A percentile compares a stretch with the other conserved stretches of the same genome.
Conservation (phyloP, 2,113 vertebrate species). For the Sylvilagus bachmani region DNA sequence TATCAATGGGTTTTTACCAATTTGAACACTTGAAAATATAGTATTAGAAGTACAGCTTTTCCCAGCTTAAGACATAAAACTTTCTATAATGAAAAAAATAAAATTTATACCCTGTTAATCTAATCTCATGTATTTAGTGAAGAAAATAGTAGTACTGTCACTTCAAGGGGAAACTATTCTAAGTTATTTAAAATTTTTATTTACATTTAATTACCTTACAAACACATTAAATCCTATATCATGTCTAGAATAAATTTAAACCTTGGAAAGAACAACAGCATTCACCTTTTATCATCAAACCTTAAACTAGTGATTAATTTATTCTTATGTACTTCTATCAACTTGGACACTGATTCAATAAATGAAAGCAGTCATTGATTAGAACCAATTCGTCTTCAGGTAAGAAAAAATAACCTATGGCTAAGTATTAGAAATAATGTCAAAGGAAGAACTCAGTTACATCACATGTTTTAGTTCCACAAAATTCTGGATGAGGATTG, state of each 20-base stretch:
- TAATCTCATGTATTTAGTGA: neutral
- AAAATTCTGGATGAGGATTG: neutral
- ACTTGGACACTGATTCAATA: slow-evolving; percentile 13
- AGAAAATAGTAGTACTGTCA: neutral
- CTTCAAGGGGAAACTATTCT: slow-evolving; percentile 21
- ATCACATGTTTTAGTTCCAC: neutral
- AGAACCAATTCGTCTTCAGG: neutral
- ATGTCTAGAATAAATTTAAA: slow-evolving; percentile 48
- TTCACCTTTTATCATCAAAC: slow-evolving; percentile 52
- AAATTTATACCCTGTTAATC: neutral
- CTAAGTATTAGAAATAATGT: neutral
- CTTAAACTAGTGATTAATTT: slow-evolving; percentile 43
- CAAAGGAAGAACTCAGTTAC: neutral
- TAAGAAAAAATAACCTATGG: neutral
- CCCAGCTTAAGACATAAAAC: neutral
- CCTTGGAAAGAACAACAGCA: slow-evolving; percentile 13
- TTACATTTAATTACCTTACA: slow-evolving; percentile 64
- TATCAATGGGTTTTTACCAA: neutral
- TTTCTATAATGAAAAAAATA: slow-evolving; percentile 8
- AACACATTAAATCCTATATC: neutral
- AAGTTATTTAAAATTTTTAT: slow-evolving; percentile 64
- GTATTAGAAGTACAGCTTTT: neutral
- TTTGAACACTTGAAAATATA: slow-evolving; percentile 30
- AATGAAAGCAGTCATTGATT: neutral
- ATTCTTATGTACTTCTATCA: neutral